phyloP scores from a whole-genome alignment of 2,113 vertebrate species.

The Mastomys natalensis region DNA sequence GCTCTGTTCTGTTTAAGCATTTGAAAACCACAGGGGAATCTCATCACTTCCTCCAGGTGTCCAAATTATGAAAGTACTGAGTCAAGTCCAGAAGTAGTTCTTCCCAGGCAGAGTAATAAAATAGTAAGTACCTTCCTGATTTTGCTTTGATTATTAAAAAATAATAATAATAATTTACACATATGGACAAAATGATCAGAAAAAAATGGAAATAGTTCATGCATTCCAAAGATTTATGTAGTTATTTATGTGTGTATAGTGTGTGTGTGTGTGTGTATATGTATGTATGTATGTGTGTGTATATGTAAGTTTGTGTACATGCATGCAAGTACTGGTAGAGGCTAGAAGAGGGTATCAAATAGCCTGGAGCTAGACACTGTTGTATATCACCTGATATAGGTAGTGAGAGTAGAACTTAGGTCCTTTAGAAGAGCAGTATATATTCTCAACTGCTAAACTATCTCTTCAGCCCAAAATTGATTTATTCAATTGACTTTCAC shows the following conservation, averaged over 20 bases:
- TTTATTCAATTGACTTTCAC: slow-evolving; percentile 33
- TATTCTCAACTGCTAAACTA: neutral
- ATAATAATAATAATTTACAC: no score
- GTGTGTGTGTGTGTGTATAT: neutral
- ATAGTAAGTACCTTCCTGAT: neutral
- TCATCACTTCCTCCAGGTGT: neutral
- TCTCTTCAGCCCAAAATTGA: neutral
- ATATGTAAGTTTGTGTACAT: no score
- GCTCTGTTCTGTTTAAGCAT: neutral
- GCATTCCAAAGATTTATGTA: neutral
- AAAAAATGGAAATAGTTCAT: neutral
- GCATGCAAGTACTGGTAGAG: neutral
- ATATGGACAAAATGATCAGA: neutral
- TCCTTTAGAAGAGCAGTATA: neutral
- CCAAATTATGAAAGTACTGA: neutral
- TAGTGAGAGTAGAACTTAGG: neutral
- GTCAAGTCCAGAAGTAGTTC: neutral
- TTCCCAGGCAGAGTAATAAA: neutral
- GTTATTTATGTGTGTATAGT: neutral
- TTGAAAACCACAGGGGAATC: neutral
- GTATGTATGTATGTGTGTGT: neutral
- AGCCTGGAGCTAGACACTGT: no score
- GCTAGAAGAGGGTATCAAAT: neutral
- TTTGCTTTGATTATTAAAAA: neutral
- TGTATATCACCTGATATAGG: no score